These are phyloP conservation scores for Pseudochirops corinnae DNA, from an alignment of 2,797 vertebrate genomes.

Conservation along the genomic window DNA sequence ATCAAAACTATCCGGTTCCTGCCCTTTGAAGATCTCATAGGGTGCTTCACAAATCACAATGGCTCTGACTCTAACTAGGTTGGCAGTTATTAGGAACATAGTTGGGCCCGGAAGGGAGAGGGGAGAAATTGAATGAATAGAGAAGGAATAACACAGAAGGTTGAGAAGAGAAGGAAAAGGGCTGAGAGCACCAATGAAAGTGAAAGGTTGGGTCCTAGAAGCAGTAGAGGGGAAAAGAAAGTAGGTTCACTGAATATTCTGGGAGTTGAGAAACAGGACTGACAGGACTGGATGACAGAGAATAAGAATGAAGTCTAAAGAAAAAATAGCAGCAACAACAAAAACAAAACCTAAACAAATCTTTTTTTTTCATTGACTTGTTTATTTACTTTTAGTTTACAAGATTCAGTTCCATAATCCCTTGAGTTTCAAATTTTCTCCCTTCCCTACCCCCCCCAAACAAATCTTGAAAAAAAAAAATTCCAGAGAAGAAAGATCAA, in stretches of 20 bases:
- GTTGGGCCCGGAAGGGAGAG: background rate
- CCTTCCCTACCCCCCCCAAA: too few relatives aligned
- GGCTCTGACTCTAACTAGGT: conserved; percentile 11
- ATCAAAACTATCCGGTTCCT: conserved; percentile 37
- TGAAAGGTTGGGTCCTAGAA: conserved; percentile 16
- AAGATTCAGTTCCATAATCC: too few relatives aligned
- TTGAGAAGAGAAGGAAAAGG: conserved; percentile 14
- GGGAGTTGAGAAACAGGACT: background rate
- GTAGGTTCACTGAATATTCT: background rate
- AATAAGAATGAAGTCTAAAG: background rate
- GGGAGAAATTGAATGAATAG: background rate
- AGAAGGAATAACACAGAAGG: background rate
- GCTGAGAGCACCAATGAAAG: background rate
- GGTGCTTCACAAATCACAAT: background rate
- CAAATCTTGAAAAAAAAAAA: conserved; percentile 3
- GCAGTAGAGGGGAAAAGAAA: conserved; percentile 1
- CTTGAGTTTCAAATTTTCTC: too few relatives aligned
- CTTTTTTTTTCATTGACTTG: too few relatives aligned
- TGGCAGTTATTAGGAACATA: conserved; percentile 36
- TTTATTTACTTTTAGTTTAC: too few relatives aligned
- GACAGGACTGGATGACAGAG: background rate
- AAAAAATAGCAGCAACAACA: conserved; percentile 5
- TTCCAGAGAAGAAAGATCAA: conserved; percentile 21
- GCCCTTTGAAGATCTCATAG: conserved; percentile 7
- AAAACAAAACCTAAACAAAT: conserved; percentile 30